Percentiles rank a stretch among this genome's conserved stretches.
phyloP scores from a whole-genome alignment of 2,797 vertebrate genomes.

The Pseudotriccus pelzelni region DNA sequence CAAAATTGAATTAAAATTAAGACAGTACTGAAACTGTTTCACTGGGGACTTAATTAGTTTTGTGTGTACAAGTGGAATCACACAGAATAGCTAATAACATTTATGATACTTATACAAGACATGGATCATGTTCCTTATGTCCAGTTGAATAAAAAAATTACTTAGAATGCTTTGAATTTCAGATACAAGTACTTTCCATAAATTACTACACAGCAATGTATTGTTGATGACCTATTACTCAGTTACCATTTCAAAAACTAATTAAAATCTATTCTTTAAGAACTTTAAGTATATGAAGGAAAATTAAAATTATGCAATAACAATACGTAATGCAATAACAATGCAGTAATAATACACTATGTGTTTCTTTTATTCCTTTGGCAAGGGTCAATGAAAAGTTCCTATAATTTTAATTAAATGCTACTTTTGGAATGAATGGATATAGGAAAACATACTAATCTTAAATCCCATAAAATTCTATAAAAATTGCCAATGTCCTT shows the following conservation, averaged over 20 bases:
- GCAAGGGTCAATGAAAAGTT: not conserved
- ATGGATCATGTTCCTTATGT: not conserved
- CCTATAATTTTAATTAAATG: not conserved
- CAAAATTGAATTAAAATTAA: constrained; percentile 2
- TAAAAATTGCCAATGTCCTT: not conserved
- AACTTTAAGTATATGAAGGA: not conserved
- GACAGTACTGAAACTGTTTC: not conserved
- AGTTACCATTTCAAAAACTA: not conserved
- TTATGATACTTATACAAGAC: not conserved
- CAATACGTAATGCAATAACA: too few relatives aligned
- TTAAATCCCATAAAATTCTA: not conserved
- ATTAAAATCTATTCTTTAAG: not conserved
- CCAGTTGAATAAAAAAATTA: not conserved
- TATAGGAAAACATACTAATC: not conserved
- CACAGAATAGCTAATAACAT: not conserved
- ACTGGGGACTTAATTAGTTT: not conserved
- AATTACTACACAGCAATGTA: not conserved
- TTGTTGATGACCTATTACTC: not conserved
- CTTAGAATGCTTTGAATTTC: not conserved
- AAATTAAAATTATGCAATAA: not conserved
- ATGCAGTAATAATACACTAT: not conserved
- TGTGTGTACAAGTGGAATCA: not conserved
- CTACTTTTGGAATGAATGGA: not conserved
- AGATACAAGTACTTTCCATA: not conserved
- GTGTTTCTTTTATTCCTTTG: not conserved